Evolutionary conservation across 2,888 invertebrate genomes (phyloP).

Genomic region (Blomia tropicalis): DNA sequence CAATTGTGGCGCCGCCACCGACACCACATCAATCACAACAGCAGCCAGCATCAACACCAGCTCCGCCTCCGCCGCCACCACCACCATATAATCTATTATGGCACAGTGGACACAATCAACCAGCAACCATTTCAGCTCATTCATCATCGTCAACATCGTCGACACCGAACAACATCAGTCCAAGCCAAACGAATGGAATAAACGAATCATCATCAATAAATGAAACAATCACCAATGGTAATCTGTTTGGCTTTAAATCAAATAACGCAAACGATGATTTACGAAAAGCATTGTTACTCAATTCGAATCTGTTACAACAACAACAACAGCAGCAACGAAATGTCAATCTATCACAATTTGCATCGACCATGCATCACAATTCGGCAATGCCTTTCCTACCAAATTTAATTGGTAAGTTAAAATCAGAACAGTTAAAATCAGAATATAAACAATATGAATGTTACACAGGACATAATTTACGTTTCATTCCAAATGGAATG

Average conservation of each 20-base stretch:
- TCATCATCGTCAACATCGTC: not conserved
- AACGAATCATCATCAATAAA: not conserved
- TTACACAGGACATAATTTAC: not conserved
- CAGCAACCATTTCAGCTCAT: not conserved
- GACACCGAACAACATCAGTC: not conserved
- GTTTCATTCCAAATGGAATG: too few species aligned
- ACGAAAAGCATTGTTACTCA: conserved; percentile 4
- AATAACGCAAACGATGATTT: not conserved
- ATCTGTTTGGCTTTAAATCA: not conserved
- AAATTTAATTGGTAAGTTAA: not conserved
- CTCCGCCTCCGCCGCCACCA: too few species aligned
- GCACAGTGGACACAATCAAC: not conserved
- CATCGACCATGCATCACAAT: not conserved
- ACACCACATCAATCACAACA: too few species aligned
- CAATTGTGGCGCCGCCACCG: too few species aligned
- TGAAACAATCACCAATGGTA: not conserved
- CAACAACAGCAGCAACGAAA: not conserved
- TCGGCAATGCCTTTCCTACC: not conserved
- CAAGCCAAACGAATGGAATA: not conserved
- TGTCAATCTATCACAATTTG: not conserved
- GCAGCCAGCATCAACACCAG: too few species aligned
- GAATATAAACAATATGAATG: too few species aligned
- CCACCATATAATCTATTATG: conserved; percentile 30
- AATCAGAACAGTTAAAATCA: not conserved
- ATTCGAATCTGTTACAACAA: not conserved